Percentiles rank a stretch among this genome's conserved stretches.
These are phyloP conservation scores for Stenodema calcarata DNA, from an alignment of 2,888 invertebrate species.

Conservation along the genomic window DNA sequence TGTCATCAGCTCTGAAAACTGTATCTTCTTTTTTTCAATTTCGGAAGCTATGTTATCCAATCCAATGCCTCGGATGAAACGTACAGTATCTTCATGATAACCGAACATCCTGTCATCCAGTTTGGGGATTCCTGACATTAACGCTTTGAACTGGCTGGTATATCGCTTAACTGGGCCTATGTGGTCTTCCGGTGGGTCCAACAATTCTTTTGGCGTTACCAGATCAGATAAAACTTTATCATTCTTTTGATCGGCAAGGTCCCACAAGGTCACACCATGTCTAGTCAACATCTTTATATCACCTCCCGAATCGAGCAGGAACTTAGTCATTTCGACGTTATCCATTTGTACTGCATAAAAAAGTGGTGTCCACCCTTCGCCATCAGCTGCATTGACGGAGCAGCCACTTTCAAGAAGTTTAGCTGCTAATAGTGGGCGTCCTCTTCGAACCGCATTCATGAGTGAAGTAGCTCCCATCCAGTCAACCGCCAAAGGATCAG, in stretches of 20 bases:
- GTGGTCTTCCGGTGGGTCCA: neutral
- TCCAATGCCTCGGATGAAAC: slow-evolving; percentile 50
- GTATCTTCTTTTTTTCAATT: slow-evolving; percentile 50
- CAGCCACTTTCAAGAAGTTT: slow-evolving; percentile 52
- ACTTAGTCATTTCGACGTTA: slow-evolving; percentile 46
- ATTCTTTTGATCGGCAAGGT: neutral
- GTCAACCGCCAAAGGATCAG: slow-evolving; percentile 53
- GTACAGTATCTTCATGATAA: slow-evolving; percentile 50
- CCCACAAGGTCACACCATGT: slow-evolving; percentile 46
- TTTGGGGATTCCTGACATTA: slow-evolving; percentile 47
- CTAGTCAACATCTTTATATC: slow-evolving; percentile 53
- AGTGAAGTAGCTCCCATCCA: slow-evolving; percentile 43
- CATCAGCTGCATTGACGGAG: slow-evolving; percentile 54
- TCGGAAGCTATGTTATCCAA: slow-evolving; percentile 38
- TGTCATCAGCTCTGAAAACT: slow-evolving; percentile 54
- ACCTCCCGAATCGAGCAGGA: slow-evolving; percentile 54
- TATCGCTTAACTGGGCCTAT: neutral
- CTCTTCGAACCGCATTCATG: slow-evolving; percentile 53
- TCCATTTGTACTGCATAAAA: slow-evolving; percentile 55
- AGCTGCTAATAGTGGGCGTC: slow-evolving; percentile 49
- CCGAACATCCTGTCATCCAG: slow-evolving; percentile 51
- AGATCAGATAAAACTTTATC: neutral
- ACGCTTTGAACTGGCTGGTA: neutral
- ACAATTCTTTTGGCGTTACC: neutral
- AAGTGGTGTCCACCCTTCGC: slow-evolving; percentile 57